Evolutionary conservation across 2,113 vertebrate genomes (phyloP).

Genomic region (Polypterus bichir): DNA sequence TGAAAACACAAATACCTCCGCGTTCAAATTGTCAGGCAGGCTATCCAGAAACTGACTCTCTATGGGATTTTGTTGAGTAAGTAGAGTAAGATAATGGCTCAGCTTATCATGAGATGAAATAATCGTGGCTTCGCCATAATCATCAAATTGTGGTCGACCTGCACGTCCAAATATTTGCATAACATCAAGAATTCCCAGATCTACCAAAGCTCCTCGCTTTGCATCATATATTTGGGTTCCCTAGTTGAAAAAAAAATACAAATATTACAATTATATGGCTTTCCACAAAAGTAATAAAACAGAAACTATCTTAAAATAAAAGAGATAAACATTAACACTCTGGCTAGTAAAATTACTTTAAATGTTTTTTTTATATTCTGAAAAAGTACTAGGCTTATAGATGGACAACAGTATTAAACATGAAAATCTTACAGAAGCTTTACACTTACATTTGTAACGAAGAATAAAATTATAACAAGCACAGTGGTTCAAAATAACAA

Average conservation of each 20-base stretch:
- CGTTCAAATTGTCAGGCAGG: constrained; percentile 89
- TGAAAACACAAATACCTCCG: constrained; percentile 61
- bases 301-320: constrained; percentile 12
- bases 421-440: too few species aligned
- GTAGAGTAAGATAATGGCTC: constrained; percentile 89
- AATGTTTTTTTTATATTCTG: too few species aligned
- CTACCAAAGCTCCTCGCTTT: constrained; percentile 88
- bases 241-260: constrained; percentile 52
- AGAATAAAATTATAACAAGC: too few species aligned
- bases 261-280: too few species aligned
- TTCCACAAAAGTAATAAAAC: not conserved
- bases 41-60: constrained; percentile 92
- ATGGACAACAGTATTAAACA: too few species aligned
- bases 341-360: too few species aligned
- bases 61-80: constrained; percentile 96
- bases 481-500: too few species aligned
- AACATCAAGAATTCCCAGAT: constrained; percentile 96
- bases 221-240: constrained; percentile 97
- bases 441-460: too few species aligned
- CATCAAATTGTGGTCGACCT: constrained; percentile 91
- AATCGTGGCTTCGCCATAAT: constrained; percentile 87
- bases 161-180: constrained; percentile 98
- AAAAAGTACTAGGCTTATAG: too few species aligned
- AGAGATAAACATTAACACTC: constrained; percentile 65
- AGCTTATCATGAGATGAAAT: constrained; percentile 94